Evolutionary conservation across 2,888 invertebrate genomes (phyloP).

Genomic region (Xestia ashworthii): DNA sequence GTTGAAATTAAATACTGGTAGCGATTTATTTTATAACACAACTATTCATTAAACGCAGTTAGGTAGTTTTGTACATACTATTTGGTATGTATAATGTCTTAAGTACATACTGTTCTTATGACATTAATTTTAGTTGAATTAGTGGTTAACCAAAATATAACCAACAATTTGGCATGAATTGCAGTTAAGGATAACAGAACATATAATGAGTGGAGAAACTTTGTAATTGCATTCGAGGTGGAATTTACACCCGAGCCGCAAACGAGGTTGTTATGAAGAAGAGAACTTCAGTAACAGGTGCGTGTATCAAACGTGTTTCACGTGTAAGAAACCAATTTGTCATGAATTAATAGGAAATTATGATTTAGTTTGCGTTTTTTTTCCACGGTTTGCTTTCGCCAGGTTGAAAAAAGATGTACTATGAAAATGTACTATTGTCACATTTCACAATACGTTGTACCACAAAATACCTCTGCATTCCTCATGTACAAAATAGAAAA

Average conservation of each 20-base stretch:
- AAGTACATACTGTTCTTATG: not conserved
- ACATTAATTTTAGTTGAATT: not conserved
- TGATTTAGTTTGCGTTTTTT: too few relatives aligned
- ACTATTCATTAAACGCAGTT: not conserved
- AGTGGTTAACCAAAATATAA: not conserved
- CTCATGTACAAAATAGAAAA: not conserved
- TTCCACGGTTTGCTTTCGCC: too few relatives aligned
- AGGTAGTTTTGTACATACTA: not conserved
- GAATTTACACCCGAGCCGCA: too few relatives aligned
- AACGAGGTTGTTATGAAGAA: too few relatives aligned
- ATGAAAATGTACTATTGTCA: not conserved
- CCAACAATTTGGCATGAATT: not conserved
- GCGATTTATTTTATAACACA: not conserved
- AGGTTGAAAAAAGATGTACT: too few relatives aligned
- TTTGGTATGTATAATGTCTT: too few relatives aligned
- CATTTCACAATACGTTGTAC: not conserved
- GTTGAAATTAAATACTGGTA: slow-evolving; percentile 1
- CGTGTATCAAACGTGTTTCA: too few relatives aligned
- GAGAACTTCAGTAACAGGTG: too few relatives aligned
- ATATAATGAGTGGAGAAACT: too few relatives aligned
- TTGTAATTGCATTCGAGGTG: too few relatives aligned
- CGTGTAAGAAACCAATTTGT: too few relatives aligned
- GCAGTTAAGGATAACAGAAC: not conserved
- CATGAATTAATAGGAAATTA: too few relatives aligned
- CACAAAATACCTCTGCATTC: not conserved